phyloP scores from a whole-genome alignment of 2,888 invertebrate species.

The Scaptomyza reducta region DNA sequence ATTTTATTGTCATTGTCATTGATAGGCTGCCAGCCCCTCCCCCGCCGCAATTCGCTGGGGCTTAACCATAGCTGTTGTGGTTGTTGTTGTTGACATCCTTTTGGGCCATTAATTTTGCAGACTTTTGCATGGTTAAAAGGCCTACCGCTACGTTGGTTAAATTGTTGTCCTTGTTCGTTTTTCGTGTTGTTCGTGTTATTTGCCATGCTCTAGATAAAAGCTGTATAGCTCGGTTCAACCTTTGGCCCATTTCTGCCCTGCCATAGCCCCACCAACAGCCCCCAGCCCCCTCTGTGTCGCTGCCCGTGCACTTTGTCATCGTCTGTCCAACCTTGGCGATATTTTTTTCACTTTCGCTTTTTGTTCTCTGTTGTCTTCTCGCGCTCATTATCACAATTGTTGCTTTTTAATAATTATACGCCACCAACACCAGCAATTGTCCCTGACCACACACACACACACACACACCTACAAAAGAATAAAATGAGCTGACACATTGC shows the following conservation, averaged over 20 bases:
- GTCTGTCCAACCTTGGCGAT: constrained; percentile 56
- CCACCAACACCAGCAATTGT: constrained; percentile 62
- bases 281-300: neutral
- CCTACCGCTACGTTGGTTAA: constrained; percentile 29
- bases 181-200: constrained; percentile 10
- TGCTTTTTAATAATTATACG: constrained; percentile 74
- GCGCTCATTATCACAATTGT: constrained; percentile 75
- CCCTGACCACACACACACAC: constrained; percentile 66
- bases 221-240: constrained; percentile 20
- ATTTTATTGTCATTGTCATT: constrained; percentile 45
- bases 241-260: constrained; percentile 1
- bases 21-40: constrained; percentile 24
- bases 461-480: constrained; percentile 8
- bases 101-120: constrained; percentile 73
- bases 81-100: constrained; percentile 60
- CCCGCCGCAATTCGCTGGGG: neutral
- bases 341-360: constrained; percentile 66
- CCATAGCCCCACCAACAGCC: too few species aligned
- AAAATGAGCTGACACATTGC: constrained; percentile 69
- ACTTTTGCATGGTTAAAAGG: constrained; percentile 60
- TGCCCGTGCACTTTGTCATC: constrained; percentile 48
- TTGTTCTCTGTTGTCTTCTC: constrained; percentile 38
- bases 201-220: constrained; percentile 46
- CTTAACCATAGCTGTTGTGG: constrained; percentile 40
- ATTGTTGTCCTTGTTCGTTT: constrained; percentile 39